A percentile compares a stretch with the other conserved stretches of the same genome.
Evolutionary conservation across 2,888 invertebrate species (phyloP).

Genomic region (Drosophila histrio): DNA sequence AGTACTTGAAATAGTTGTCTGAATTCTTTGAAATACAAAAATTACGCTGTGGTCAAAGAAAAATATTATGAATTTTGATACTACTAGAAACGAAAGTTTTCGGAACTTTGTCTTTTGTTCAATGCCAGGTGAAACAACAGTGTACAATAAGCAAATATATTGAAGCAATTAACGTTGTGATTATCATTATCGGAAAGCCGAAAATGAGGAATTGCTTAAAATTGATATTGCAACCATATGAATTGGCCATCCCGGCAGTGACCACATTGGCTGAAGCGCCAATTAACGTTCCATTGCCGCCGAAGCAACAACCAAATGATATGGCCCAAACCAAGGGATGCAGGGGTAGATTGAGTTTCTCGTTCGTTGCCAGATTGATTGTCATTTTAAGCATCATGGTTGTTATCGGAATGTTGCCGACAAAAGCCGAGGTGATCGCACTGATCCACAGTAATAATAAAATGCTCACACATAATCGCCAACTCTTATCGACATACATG

Average conservation of each 20-base stretch:
- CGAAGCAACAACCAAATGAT: slow-evolving; percentile 94
- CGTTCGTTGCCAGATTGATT: slow-evolving; percentile 88
- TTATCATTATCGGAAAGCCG: slow-evolving; percentile 92
- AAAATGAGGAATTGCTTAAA: slow-evolving; percentile 92
- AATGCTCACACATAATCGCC: slow-evolving; percentile 89
- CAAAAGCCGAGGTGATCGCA: slow-evolving; percentile 92
- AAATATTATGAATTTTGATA: not conserved
- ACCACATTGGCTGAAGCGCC: slow-evolving; percentile 96
- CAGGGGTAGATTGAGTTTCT: slow-evolving; percentile 88
- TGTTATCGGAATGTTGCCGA: slow-evolving; percentile 95
- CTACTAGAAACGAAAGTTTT: not conserved
- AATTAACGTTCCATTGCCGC: slow-evolving; percentile 95
- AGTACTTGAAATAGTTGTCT: no score
- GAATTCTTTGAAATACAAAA: not conserved
- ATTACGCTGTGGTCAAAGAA: not conserved
- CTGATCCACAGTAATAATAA: slow-evolving; percentile 92
- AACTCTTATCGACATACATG: slow-evolving; percentile 87
- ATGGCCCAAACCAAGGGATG: slow-evolving; percentile 93
- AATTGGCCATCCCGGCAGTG: slow-evolving; percentile 94
- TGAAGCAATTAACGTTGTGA: slow-evolving; percentile 87
- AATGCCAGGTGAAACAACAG: slow-evolving; percentile 88
- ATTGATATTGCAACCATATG: slow-evolving; percentile 93
- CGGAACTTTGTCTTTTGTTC: not conserved
- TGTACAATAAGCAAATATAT: slow-evolving; percentile 90
- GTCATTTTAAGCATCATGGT: slow-evolving; percentile 95